Evolutionary conservation across 2,888 invertebrate species (phyloP), one percentile per base, ranked within the genome.

Genomic region (Dasypogon diadema): DNA sequence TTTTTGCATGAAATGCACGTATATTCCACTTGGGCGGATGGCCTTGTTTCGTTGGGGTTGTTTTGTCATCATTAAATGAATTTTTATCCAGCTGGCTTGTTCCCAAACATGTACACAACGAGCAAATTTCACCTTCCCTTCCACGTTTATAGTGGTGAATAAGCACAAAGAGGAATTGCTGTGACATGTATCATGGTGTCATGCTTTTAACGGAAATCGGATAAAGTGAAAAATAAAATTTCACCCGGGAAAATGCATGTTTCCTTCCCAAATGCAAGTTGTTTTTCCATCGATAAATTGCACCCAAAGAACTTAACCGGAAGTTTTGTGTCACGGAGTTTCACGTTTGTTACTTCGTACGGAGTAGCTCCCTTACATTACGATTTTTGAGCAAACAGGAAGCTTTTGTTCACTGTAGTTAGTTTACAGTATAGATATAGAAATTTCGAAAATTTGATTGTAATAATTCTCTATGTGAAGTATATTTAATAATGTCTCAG

Each of bases 181-280:
- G 60, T 42, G 37, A 42, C 37, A 37, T 42, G 37, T 21, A 37
- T 60, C 60, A 37, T 37, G 14, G 51, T 51, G 10, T 10, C 0
- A 1, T 10, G 60, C 37, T 60, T 60, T 60, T 60, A 60, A 21
- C 21, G 34, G 18, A 60, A 60, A 37, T 60, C 37, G 42, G n/a
- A 42, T 42, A 42, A 60, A 37, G 37, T n/a, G 34, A 18, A 60
- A 37, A 37, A 16, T 37, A 60, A 60, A 60, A 37, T 42, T 42
- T 42, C 6, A 12, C 42, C 18, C 22, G 1, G 21, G 22, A 21
- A 54, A 54, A 54, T 54, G 21, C 54, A 54, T 18, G 18, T 54
- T 16, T 54, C 54, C 22, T 18, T 8, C 18, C 54, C 22, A 14
- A 18, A 22, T 21, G 21, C 54, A 21, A 18, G 42, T 12, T 54